Evolutionary conservation across 1,140 invertebrate genomes (phyloP).

Genomic region (Drosophila pandora): DNA sequence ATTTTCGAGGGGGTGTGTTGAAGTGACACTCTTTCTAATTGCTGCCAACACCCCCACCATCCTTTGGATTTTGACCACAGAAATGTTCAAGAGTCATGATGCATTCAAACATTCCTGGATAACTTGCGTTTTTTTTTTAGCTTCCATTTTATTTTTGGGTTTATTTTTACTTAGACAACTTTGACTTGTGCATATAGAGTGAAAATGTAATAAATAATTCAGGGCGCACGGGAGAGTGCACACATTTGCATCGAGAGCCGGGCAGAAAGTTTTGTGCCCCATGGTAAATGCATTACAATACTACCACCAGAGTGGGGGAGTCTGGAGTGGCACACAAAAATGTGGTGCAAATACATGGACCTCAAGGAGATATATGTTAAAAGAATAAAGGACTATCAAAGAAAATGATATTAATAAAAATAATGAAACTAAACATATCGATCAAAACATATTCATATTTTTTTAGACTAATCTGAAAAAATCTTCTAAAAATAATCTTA

Average conservation of each 20-base stretch:
- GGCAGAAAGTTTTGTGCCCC: conserved; percentile 24
- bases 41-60: conserved; percentile 29
- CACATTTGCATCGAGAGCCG: conserved; percentile 71
- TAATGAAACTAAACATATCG: too few relatives aligned
- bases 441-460: conserved; percentile 31
- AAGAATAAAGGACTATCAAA: background rate
- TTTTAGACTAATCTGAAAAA: too few relatives aligned
- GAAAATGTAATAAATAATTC: conserved; percentile 80
- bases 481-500: background rate
- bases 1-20: conserved; percentile 31
- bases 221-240: conserved; percentile 57
- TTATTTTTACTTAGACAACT: conserved; percentile 48
- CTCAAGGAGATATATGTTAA: background rate
- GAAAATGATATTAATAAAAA: background rate
- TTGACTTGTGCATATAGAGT: conserved; percentile 65
- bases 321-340: conserved; percentile 7
- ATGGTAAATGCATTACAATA: conserved; percentile 76
- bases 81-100: conserved; percentile 66
- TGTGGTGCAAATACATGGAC: conserved; percentile 64
- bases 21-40: conserved; percentile 74
- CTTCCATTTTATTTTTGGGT: conserved; percentile 53
- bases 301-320: conserved; percentile 16
- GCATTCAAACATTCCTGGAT: conserved; percentile 24
- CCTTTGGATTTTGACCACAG: conserved; percentile 16
- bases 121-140: conserved; percentile 30